Percentiles rank a stretch among this genome's conserved stretches.
Conservation (phyloP, 2,888 invertebrate genomes). For the Alloscopus bannaensis region DNA sequence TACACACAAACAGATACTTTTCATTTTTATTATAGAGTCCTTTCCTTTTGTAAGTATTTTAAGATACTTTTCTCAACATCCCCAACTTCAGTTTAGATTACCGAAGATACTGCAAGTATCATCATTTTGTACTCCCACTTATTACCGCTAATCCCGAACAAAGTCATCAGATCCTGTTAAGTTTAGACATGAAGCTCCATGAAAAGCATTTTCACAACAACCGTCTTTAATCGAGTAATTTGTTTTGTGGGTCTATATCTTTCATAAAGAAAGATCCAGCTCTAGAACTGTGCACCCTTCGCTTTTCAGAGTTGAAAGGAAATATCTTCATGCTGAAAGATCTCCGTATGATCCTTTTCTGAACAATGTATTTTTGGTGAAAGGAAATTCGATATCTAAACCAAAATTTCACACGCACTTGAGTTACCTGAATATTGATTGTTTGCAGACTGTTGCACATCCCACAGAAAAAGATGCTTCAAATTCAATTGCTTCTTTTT, state of each 20-base stretch:
- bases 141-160: neutral
- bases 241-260: too few relatives aligned
- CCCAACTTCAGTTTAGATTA: neutral
- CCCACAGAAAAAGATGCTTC: neutral
- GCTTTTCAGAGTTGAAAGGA: conserved; percentile 7
- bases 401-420: conserved; percentile 71
- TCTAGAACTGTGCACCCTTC: neutral
- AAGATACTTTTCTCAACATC: neutral
- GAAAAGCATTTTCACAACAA: too few relatives aligned
- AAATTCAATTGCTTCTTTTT: too few relatives aligned
- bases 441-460: conserved; percentile 37
- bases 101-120: neutral
- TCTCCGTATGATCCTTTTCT: neutral
- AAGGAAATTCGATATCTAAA: conserved; percentile 51
- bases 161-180: neutral
- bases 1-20: too few relatives aligned
- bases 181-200: too few relatives aligned
- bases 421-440: conserved; percentile 50
- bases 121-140: neutral
- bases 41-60: conserved; percentile 7
- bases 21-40: too few relatives aligned
- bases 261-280: too few relatives aligned
- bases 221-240: too few relatives aligned
- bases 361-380: neutral
- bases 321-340: neutral